phyloP scores from a whole-genome alignment of 2,113 vertebrate species.

The Caranx ignobilis region DNA sequence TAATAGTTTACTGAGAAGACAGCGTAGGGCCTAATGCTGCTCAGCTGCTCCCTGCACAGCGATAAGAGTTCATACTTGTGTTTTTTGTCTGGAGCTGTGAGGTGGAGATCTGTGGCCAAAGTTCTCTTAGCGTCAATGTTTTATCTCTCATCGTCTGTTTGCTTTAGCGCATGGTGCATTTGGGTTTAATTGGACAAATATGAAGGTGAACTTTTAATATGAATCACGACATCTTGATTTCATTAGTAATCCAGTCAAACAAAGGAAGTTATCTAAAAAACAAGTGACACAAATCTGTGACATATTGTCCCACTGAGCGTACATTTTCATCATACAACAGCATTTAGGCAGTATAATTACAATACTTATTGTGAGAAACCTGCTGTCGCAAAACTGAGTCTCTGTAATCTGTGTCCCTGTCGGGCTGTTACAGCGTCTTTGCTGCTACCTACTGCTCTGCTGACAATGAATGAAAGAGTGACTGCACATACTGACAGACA shows the following conservation, averaged over 20 bases:
- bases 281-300: background rate
- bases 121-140: slow-evolving; percentile 66
- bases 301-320: background rate
- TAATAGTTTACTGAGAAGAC: background rate
- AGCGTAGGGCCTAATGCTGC: background rate
- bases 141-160: slow-evolving; percentile 39
- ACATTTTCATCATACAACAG: background rate
- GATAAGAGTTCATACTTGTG: slow-evolving; percentile 41
- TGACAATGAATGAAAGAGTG: background rate
- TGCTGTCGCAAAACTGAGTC: background rate
- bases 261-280: too few relatives aligned
- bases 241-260: background rate
- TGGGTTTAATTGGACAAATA: background rate
- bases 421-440: background rate
- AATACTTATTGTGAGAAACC: background rate
- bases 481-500: background rate
- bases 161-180: slow-evolving; percentile 5
- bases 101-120: slow-evolving; percentile 81
- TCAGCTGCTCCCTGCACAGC: background rate
- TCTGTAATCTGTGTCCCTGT: background rate
- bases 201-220: background rate
- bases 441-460: background rate
- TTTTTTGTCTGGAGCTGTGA: slow-evolving; percentile 45
- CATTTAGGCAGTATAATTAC: background rate
- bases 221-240: background rate